These are phyloP conservation scores for Pituophis catenifer DNA, from an alignment of 2,113 vertebrate genomes.

Conservation along the genomic window DNA sequence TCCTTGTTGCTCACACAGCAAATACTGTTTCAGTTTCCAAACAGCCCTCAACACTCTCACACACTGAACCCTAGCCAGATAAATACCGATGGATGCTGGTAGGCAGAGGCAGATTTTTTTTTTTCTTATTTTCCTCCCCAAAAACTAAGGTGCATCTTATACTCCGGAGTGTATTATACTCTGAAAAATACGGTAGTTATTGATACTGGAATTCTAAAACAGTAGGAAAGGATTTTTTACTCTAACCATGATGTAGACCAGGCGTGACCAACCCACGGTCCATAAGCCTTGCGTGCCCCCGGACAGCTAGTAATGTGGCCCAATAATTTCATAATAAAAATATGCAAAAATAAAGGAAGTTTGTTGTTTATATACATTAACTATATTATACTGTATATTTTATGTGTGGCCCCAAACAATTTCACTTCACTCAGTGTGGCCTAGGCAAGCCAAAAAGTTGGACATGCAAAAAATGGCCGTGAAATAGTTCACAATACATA, in stretches of 20 bases:
- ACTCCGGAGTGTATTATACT: too few species aligned
- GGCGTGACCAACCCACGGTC: background rate
- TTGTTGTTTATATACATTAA: background rate
- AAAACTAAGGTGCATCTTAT: too few species aligned
- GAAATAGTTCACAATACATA: background rate
- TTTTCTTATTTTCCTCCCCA: too few species aligned
- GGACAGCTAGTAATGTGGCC: background rate
- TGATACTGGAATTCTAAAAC: background rate
- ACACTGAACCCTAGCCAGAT: too few species aligned
- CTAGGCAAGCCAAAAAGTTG: background rate
- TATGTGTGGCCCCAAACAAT: background rate
- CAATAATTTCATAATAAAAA: background rate
- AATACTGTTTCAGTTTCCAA: too few species aligned
- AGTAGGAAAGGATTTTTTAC: background rate
- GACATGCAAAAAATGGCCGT: background rate
- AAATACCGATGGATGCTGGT: too few species aligned
- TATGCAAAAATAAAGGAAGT: background rate
- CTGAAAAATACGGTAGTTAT: background rate
- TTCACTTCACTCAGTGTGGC: background rate
- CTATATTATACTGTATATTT: background rate
- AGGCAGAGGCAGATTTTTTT: too few species aligned
- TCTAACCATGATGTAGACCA: background rate
- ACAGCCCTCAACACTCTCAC: too few species aligned
- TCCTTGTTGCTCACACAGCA: too few species aligned
- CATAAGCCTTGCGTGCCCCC: background rate